Evolutionary conservation across 2,888 invertebrate genomes (phyloP).

Genomic region (Pegoplata infirma): DNA sequence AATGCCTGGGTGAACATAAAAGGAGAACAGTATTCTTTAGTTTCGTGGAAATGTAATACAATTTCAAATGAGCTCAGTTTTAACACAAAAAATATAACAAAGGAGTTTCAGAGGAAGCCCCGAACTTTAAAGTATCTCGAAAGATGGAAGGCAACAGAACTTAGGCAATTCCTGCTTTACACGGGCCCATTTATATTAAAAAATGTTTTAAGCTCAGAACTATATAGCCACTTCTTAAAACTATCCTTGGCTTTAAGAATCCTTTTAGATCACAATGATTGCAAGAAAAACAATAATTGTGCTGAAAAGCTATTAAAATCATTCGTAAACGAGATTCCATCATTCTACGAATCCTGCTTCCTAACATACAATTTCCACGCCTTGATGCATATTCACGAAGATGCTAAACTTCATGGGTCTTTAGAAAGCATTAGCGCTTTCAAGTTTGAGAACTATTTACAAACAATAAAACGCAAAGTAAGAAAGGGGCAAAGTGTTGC

Average conservation of each 20-base stretch:
- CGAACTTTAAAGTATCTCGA: conserved; percentile 51
- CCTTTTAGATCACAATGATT: conserved; percentile 43
- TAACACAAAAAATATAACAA: conserved; percentile 39
- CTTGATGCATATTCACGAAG: conserved; percentile 50
- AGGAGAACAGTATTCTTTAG: conserved; percentile 31
- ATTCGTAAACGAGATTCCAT: conserved; percentile 38
- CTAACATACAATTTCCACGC: conserved; percentile 48
- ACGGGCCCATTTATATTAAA: conserved; percentile 57
- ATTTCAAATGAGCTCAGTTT: conserved; percentile 42
- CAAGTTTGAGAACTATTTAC: conserved; percentile 56
- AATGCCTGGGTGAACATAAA: conserved; percentile 37
- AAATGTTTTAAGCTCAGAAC: conserved; percentile 43
- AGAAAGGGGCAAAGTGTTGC: conserved; percentile 41
- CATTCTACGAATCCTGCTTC: conserved; percentile 33
- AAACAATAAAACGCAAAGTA: conserved; percentile 49
- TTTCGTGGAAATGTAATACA: conserved; percentile 14
- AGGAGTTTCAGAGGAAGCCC: conserved; percentile 57
- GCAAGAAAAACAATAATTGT: conserved; percentile 41
- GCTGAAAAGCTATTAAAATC: conserved; percentile 46
- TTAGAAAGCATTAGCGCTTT: conserved; percentile 55
- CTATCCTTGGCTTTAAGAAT: conserved; percentile 56
- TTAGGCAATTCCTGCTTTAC: conserved; percentile 58
- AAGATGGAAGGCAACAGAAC: conserved; percentile 58
- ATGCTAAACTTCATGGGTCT: conserved; percentile 47
- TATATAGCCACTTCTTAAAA: conserved; percentile 54